Percentiles rank a stretch among this genome's conserved stretches.
Evolutionary conservation across 2,888 invertebrate species (phyloP).

Genomic region (Orchesella flavescens): DNA sequence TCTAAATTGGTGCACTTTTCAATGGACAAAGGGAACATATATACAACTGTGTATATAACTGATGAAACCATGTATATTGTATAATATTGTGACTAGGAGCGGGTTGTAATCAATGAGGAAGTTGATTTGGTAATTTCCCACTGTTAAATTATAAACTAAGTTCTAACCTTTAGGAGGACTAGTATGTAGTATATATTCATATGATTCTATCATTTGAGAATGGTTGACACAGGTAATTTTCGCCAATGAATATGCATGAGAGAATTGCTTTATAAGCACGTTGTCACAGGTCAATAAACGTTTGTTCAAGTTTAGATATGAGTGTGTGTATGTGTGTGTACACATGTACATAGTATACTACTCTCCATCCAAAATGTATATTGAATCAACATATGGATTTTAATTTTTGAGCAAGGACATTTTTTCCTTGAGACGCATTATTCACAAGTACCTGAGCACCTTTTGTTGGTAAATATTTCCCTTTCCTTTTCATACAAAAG

Average conservation of each 20-base stretch:
- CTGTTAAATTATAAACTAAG: slow-evolving; percentile 62
- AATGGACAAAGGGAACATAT: slow-evolving; percentile 23
- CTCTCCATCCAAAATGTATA: not conserved
- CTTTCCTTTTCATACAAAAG: not conserved
- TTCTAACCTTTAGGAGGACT: slow-evolving; percentile 41
- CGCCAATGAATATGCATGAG: slow-evolving; percentile 62
- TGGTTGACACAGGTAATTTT: slow-evolving; percentile 60
- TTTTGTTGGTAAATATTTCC: slow-evolving; percentile 30
- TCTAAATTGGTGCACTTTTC: not conserved
- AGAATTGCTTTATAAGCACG: slow-evolving; percentile 12
- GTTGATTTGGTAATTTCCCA: slow-evolving; percentile 61
- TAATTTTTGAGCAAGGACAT: slow-evolving; percentile 61
- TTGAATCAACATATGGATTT: slow-evolving; percentile 58
- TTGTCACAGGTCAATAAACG: slow-evolving; percentile 62
- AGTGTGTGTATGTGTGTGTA: not conserved
- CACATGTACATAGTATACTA: not conserved
- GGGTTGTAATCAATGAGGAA: slow-evolving; percentile 61
- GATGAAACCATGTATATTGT: slow-evolving; percentile 61
- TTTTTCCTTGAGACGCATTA: slow-evolving; percentile 37
- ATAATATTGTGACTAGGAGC: slow-evolving; percentile 63
- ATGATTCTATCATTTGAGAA: slow-evolving; percentile 39
- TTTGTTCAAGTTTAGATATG: slow-evolving; percentile 15
- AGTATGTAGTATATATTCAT: slow-evolving; percentile 2
- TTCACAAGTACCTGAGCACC: slow-evolving; percentile 37
- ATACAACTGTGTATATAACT: slow-evolving; percentile 48